Evolutionary conservation across 2,113 vertebrate species (phyloP), one percentile per base, ranked within the genome.

Genomic region (Argyrosomus japonicus): DNA sequence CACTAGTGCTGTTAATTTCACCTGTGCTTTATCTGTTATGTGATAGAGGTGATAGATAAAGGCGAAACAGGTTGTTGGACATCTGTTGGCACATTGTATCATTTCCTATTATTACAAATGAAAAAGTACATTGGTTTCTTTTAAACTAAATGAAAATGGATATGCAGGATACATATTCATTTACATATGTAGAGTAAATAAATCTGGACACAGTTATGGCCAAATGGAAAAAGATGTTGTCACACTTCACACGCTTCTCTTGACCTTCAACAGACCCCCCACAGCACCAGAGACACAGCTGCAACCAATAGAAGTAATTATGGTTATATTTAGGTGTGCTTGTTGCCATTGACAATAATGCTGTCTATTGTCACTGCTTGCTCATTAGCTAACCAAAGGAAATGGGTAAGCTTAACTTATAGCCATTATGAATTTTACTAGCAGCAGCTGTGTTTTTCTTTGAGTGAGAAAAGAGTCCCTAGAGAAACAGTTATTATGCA

Each of bases 381-480:
- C 40, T 75, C 48, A 54, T 64, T 64, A 75, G 25, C 61, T 64
- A 47, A 64, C 50, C 6, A 64, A 8, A 54, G 75, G 54, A n/a
- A 50, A 58, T 77, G 64, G 75, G 64, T 9, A 51, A 25, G 64
- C 43, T 77, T 68, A 77, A 68, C 43, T 60, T 50, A 12, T 32
- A 32, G 18, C 19, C 25, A 58, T 27, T 68, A 27, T 54, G 50
- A 27, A 23, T 68, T 68, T 77, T 77, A 67, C 64, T 58, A 51
- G 75, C 63, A 60, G 75, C 64, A 48, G 62, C 62, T 67, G 72
- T 62, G 50, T 54, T 75, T 54, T 65, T 50, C 72, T 62, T 18
- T 9, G 21, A 63, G 47, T n/a, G 40, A 21, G 36, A 56, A 61
- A 19, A 23, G 45, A 48, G 36, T 58, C 5, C 15, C 21, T 23